Percentiles rank a stretch among this genome's conserved stretches.
phyloP scores from a whole-genome alignment of 1,140 invertebrate genomes.

The Formica selysi region DNA sequence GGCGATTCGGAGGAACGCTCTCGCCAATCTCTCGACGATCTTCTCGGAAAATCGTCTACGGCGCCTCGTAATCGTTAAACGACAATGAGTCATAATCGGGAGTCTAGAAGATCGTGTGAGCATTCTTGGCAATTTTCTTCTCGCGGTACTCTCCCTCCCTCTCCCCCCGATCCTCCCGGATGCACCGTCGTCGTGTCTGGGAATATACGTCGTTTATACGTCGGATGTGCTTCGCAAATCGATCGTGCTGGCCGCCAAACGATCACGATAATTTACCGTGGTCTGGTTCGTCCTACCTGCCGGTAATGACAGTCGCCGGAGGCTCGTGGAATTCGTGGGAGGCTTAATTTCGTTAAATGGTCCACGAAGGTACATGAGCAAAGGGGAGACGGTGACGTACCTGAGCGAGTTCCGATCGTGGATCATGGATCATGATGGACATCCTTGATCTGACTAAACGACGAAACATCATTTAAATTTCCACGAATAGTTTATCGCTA shows the following conservation, averaged over 20 bases:
- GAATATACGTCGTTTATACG: conserved; percentile 25
- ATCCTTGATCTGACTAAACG: neutral
- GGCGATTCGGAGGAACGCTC: neutral
- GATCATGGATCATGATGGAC: conserved; percentile 37
- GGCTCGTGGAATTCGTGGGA: conserved; percentile 80
- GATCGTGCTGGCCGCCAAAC: conserved; percentile 62
- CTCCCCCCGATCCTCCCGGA: too few species aligned
- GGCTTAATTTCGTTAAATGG: conserved; percentile 74
- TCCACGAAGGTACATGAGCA: neutral
- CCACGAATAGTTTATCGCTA: conserved; percentile 26
- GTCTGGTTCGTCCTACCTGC: conserved; percentile 73
- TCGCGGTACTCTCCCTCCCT: neutral
- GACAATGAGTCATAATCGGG: conserved; percentile 48
- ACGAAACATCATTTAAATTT: conserved; percentile 35
- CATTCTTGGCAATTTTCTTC: conserved; percentile 54
- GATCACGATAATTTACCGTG: conserved; percentile 78
- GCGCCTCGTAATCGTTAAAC: conserved; percentile 26
- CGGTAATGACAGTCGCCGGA: conserved; percentile 78
- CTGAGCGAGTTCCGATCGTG: conserved; percentile 28
- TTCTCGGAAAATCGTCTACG: neutral
- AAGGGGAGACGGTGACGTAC: conserved; percentile 11
- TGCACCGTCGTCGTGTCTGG: conserved; percentile 3
- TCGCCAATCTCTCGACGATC: neutral
- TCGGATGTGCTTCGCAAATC: conserved; percentile 56
- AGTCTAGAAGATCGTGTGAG: neutral